phyloP scores from a whole-genome alignment of 2,888 invertebrate species.

The Myopa testacea region DNA sequence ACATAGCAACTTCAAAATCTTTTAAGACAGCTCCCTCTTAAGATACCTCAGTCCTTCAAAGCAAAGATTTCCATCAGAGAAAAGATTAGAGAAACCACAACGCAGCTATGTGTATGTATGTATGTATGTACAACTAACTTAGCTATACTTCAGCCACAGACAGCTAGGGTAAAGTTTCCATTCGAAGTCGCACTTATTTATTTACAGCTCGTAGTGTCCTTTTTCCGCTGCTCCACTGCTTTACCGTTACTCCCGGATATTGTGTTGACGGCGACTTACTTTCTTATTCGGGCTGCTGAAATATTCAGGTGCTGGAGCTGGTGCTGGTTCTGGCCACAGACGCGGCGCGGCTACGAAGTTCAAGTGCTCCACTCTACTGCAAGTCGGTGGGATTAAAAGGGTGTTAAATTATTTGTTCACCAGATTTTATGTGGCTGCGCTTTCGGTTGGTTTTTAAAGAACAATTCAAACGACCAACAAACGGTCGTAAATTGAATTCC shows the following conservation, averaged over 20 bases:
- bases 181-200: constrained; percentile 33
- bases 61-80: not conserved
- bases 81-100: constrained; percentile 24
- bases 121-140: not conserved
- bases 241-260: not conserved
- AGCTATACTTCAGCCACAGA: not conserved
- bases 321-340: not conserved
- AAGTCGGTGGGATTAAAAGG: constrained; percentile 24
- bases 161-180: not conserved
- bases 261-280: not conserved
- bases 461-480: not conserved
- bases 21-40: not conserved
- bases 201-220: constrained; percentile 23
- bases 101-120: not conserved
- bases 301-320: constrained; percentile 32
- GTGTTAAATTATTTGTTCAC: constrained; percentile 24
- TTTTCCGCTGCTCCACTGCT: not conserved
- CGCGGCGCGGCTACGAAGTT: not conserved
- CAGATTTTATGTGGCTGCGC: constrained; percentile 20
- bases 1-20: too few relatives aligned
- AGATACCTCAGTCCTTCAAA: not conserved
- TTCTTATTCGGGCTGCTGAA: constrained; percentile 12
- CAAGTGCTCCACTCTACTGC: not conserved
- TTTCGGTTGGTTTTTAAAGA: not conserved
- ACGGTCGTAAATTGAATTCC: too few relatives aligned